Evolutionary conservation across 1,140 invertebrate species (phyloP).

Genomic region (Ctenoplectra terminalis): DNA sequence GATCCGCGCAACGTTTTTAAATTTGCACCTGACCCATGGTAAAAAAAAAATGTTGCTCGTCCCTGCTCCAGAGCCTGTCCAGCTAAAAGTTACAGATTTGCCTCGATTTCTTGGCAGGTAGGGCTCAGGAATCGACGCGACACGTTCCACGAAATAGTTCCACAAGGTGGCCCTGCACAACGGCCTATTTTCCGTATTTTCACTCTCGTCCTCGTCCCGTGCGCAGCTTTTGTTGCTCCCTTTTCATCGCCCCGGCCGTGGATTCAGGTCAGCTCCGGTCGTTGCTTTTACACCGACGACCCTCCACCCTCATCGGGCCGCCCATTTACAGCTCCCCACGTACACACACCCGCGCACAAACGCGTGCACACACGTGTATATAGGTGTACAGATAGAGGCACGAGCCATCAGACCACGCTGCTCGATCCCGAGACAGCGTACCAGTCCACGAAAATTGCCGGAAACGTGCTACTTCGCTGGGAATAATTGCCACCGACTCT

Average conservation of each 20-base stretch:
- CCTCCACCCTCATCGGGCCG: constrained; percentile 27
- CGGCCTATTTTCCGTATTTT: constrained; percentile 73
- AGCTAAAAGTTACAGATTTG: background rate
- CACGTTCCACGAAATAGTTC: constrained; percentile 46
- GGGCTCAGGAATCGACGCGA: constrained; percentile 42
- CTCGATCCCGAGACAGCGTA: constrained; percentile 29
- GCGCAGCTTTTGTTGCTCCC: constrained; percentile 66
- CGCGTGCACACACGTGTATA: background rate
- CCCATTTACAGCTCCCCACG: background rate
- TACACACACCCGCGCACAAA: background rate
- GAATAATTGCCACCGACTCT: constrained; percentile 46
- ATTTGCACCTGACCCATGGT: too few relatives aligned
- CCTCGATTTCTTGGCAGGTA: background rate
- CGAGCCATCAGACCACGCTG: constrained; percentile 11
- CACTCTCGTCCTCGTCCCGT: constrained; percentile 58
- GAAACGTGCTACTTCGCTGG: constrained; percentile 48
- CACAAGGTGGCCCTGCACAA: constrained; percentile 48
- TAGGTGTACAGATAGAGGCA: background rate
- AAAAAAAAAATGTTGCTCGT: too few relatives aligned
- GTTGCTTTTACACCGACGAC: constrained; percentile 70
- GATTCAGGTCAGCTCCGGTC: constrained; percentile 74
- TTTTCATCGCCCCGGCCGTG: constrained; percentile 68
- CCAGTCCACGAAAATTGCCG: constrained; percentile 53
- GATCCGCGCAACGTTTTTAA: too few relatives aligned
- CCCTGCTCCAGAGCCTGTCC: background rate